These are phyloP conservation scores for Sinohyriopsis cumingii DNA, from an alignment of 2,888 invertebrate species.

Conservation along the genomic window DNA sequence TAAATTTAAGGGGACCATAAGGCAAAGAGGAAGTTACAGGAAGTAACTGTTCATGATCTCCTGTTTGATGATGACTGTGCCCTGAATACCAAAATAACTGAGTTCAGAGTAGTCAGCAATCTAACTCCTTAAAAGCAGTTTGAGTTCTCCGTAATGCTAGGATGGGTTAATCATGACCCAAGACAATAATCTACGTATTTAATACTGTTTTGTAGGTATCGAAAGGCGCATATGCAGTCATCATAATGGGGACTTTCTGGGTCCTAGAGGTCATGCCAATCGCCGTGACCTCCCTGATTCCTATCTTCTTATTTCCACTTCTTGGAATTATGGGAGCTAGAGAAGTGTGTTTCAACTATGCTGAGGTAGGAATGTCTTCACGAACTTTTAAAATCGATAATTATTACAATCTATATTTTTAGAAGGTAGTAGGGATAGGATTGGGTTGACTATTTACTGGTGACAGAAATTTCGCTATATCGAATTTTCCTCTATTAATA, in stretches of 20 bases:
- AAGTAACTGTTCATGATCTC: too few relatives aligned
- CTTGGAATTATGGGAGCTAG: conserved; percentile 63
- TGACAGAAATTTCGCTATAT: too few relatives aligned
- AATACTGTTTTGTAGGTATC: conserved; percentile 43
- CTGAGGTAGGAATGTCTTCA: conserved; percentile 41
- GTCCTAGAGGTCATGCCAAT: conserved; percentile 65
- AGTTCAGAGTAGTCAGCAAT: too few relatives aligned
- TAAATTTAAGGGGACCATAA: too few relatives aligned
- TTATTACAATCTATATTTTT: background rate
- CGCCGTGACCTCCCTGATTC: conserved; percentile 66
- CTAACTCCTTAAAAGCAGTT: too few relatives aligned
- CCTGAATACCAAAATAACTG: too few relatives aligned
- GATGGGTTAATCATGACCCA: too few relatives aligned
- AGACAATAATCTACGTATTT: background rate
- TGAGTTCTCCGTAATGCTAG: too few relatives aligned
- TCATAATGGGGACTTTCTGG: conserved; percentile 65
- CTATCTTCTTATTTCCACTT: conserved; percentile 64
- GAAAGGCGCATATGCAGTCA: conserved; percentile 57
- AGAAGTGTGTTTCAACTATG: conserved; percentile 58
- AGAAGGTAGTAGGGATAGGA: background rate
- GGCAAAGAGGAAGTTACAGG: too few relatives aligned
- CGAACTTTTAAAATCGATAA: background rate
- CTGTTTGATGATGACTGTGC: too few relatives aligned
- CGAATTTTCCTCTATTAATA: too few relatives aligned
- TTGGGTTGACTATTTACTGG: too few relatives aligned